Evolutionary conservation across 1,140 invertebrate genomes (phyloP).

Genomic region (Hestina assimilis): DNA sequence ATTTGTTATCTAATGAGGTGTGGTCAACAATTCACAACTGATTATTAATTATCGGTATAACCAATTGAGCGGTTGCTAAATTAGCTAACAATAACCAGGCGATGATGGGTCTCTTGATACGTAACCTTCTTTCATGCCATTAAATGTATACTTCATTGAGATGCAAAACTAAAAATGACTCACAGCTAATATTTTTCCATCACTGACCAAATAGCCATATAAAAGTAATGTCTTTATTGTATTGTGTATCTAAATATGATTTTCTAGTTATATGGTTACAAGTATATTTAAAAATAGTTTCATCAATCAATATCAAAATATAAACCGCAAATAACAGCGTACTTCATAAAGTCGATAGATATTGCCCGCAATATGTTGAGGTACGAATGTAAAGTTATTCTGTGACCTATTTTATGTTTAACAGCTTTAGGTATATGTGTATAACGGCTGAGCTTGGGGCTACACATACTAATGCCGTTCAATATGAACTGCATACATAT

Average conservation of each 20-base stretch:
- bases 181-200: too few species aligned
- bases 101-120: not conserved
- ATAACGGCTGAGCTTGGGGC: conserved; percentile 1
- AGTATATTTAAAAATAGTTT: too few species aligned
- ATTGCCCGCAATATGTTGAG: not conserved
- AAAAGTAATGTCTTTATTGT: too few species aligned
- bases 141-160: not conserved
- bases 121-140: not conserved
- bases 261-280: too few species aligned
- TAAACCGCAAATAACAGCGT: not conserved
- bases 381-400: conserved; percentile 3
- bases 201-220: too few species aligned
- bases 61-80: conserved; percentile 21
- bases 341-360: not conserved
- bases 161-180: too few species aligned
- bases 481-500: too few species aligned
- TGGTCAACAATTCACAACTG: not conserved
- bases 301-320: too few species aligned
- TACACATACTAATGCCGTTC: conserved; percentile 16
- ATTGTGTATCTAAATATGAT: too few species aligned
- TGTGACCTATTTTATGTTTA: conserved; percentile 15
- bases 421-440: conserved; percentile 4
- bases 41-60: conserved; percentile 18
- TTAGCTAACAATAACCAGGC: conserved; percentile 12
- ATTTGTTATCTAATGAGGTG: conserved; percentile 12